Base-by-base conservation (phyloP, 2,797 vertebrate genomes). In the Fratercula arctica region DNA sequence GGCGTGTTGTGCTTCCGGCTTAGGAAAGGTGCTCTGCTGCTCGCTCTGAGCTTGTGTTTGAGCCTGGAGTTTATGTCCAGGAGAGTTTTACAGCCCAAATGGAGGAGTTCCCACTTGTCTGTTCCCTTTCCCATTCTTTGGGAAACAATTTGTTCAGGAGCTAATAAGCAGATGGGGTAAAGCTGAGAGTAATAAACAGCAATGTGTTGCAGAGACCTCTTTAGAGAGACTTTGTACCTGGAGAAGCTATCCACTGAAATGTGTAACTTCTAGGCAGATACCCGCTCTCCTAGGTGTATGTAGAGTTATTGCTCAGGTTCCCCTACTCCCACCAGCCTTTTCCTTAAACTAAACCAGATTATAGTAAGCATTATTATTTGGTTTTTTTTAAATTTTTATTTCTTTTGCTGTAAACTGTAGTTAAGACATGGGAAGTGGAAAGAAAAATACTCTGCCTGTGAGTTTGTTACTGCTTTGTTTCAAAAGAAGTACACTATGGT, bases 241-340 rank as follows among this genome's bases (percentile, higher is more conserved):
- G 54, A 82, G 86, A 41, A 66, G 28, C 21, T 46, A 5, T 76
- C 20, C 21, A 8, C 25, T 51, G 67, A 56, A 51, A 33, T 21
- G 11, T 24, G 0, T 18, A 74, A 59, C 20, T 66, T 56, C 37
- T 45, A 41, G 54, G 26, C 48, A 84, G n/a, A 10, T 48, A 53
- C 2, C 29, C 0, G 1, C 23, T 70, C 23, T 41, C 82, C 63
- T 73, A 29, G 8, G 6, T 37, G 10, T 1, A 4, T 4, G 13
- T 46, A 21, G n/a, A 94, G 35, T 60, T 80, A 54, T 11, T 28
- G 21, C 57, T 54, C 5, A 13, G 28, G 16, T 37, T 13, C 28
- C 16, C 57, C 45, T 35, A 10, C n/a, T 16, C 57, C 31, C 25
- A 3, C 6, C 2, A 1, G 46, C 33, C 19, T 48, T 69, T 79